These are phyloP conservation scores for Petrolisthes cinctipes DNA, from an alignment of 2,888 invertebrate species.

Conservation along the genomic window DNA sequence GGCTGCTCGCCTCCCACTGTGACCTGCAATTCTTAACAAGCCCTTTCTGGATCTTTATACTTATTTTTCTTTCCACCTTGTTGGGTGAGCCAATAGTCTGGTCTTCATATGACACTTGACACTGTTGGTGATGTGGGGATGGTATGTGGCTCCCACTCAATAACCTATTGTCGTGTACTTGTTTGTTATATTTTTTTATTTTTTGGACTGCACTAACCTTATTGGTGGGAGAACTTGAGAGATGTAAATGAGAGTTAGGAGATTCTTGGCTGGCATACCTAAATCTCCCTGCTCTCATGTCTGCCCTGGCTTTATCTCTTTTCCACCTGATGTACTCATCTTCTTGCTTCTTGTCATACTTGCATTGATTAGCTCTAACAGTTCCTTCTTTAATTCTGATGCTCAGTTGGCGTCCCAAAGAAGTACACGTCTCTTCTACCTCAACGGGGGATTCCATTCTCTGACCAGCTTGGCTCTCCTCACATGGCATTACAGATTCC, in stretches of 20 bases:
- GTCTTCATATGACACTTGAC: conserved; percentile 2
- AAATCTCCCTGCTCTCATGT: not conserved
- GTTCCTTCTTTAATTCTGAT: conserved; percentile 46
- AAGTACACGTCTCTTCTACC: conserved; percentile 5
- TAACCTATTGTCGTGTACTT: no score
- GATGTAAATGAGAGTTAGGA: no score
- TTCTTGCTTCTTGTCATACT: conserved; percentile 21
- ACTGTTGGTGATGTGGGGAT: no score
- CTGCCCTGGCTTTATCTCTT: not conserved
- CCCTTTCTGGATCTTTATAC: conserved; percentile 47
- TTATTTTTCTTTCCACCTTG: conserved; percentile 33
- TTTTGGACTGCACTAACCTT: no score
- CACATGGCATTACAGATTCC: not conserved
- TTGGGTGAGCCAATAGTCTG: not conserved
- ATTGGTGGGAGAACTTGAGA: no score
- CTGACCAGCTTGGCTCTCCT: not conserved
- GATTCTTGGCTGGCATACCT: no score
- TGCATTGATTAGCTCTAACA: conserved; percentile 28
- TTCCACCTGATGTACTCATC: conserved; percentile 44
- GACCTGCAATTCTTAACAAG: conserved; percentile 34
- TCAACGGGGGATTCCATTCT: not conserved
- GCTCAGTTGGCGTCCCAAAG: conserved; percentile 43
- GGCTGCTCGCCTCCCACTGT: conserved; percentile 36
- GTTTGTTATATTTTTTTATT: no score
- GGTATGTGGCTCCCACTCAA: no score